A percentile compares a stretch with the other conserved stretches of the same genome.
Conservation (phyloP, 2,113 vertebrate species). For the Cairina moschata region DNA sequence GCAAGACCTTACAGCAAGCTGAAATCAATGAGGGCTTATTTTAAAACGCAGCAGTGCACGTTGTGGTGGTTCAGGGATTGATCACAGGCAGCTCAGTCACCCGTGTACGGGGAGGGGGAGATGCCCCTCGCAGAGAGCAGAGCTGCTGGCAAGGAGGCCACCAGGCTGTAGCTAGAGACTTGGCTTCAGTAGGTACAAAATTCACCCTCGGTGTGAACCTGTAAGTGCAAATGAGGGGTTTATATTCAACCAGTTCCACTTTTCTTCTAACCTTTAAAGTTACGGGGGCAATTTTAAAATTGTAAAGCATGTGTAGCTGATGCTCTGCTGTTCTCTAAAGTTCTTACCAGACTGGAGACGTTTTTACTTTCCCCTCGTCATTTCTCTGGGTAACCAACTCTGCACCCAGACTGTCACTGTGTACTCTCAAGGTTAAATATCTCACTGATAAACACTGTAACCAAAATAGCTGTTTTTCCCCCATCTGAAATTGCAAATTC, state of each 20-base stretch:
- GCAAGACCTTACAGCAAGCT: background rate
- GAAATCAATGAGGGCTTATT: background rate
- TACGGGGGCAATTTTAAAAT: background rate
- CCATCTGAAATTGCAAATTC: conserved; percentile 34
- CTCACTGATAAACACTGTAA: conserved; percentile 9
- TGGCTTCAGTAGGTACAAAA: background rate
- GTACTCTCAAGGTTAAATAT: conserved; percentile 45
- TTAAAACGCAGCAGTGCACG: background rate
- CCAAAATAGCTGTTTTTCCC: background rate
- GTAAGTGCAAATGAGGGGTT: background rate
- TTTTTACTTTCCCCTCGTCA: background rate
- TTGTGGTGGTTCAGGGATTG: background rate
- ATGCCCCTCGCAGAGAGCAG: background rate
- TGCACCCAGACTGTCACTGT: background rate
- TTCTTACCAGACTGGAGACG: background rate
- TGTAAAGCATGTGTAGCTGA: background rate
- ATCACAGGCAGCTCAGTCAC: background rate
- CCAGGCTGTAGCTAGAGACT: background rate
- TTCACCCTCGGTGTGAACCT: background rate
- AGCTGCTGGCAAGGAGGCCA: accelerated
- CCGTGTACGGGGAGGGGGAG: background rate
- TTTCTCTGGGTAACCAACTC: background rate
- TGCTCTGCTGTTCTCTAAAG: background rate
- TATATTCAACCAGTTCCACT: background rate
- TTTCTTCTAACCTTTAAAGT: background rate